These are phyloP conservation scores for Hydropsyche betteni DNA, from an alignment of 2,888 invertebrate genomes.

Conservation along the genomic window DNA sequence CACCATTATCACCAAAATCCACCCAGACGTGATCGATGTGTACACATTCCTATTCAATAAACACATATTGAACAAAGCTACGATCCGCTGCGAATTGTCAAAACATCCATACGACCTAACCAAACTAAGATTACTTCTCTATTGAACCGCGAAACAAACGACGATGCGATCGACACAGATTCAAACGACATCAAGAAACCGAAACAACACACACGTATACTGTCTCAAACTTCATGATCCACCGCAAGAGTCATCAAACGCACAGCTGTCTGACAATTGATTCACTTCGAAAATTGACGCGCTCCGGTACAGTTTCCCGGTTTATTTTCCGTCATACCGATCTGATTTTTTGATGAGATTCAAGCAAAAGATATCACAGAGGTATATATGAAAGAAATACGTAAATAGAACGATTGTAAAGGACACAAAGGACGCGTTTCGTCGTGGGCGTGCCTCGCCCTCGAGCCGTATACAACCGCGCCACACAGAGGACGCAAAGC, in stretches of 20 bases:
- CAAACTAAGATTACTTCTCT: too few species aligned
- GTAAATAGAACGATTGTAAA: not conserved
- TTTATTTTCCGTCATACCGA: too few species aligned
- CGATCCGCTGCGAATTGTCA: not conserved
- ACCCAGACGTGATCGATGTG: not conserved
- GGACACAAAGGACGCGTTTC: slow-evolving; percentile 26
- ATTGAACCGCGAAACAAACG: too few species aligned
- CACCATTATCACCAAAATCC: slow-evolving; percentile 18
- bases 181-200: too few species aligned
- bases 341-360: too few species aligned
- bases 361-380: too few species aligned
- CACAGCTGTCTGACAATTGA: too few species aligned
- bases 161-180: not conserved
- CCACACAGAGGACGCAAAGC: slow-evolving; percentile 34
- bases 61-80: slow-evolving; percentile 11
- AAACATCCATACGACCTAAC: not conserved
- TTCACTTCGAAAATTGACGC: too few species aligned
- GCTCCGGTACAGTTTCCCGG: too few species aligned
- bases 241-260: too few species aligned
- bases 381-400: too few species aligned
- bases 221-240: not conserved
- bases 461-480: slow-evolving; percentile 32
- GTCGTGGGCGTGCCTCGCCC: slow-evolving; percentile 40
- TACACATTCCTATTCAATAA: slow-evolving; percentile 11
- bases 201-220: too few species aligned